Conservation (phyloP, 1,140 invertebrate species). For the Mylabris phalerata region DNA sequence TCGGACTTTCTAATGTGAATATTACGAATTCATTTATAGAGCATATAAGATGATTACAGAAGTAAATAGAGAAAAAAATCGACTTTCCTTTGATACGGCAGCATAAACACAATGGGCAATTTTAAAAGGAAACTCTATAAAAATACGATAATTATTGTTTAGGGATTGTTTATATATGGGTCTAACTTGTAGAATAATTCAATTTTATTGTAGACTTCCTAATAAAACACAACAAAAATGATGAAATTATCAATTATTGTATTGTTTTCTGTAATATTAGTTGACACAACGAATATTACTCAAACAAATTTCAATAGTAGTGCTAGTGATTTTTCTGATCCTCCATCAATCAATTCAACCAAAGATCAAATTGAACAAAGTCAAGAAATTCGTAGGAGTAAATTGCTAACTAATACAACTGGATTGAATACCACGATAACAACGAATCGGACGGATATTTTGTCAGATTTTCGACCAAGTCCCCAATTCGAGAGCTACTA, state of each 20-base stretch:
- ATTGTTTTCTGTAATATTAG: neutral
- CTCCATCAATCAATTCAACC: conserved; percentile 2
- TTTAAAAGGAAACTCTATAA: neutral
- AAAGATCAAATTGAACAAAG: neutral
- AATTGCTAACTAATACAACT: no score
- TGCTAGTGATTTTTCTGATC: neutral
- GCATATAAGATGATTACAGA: conserved; percentile 10
- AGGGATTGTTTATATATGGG: conserved; percentile 13
- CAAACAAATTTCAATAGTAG: neutral
- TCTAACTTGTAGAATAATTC: neutral
- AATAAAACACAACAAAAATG: neutral
- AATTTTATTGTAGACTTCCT: neutral
- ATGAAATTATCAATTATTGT: conserved; percentile 1
- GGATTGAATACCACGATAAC: neutral
- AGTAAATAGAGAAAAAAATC: neutral
- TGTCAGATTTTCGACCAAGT: conserved; percentile 32
- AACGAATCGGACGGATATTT: neutral
- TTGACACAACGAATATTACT: conserved; percentile 3
- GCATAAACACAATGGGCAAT: conserved; percentile 20
- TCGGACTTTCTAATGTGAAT: conserved; percentile 1
- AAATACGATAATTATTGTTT: neutral
- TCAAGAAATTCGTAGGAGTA: no score
- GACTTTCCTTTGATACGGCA: conserved; percentile 15
- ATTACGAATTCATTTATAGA: conserved; percentile 9
- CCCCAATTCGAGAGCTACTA: conserved; percentile 27